Evolutionary conservation across 2,113 vertebrate genomes (phyloP).

Genomic region (Gopherus evgoodei): DNA sequence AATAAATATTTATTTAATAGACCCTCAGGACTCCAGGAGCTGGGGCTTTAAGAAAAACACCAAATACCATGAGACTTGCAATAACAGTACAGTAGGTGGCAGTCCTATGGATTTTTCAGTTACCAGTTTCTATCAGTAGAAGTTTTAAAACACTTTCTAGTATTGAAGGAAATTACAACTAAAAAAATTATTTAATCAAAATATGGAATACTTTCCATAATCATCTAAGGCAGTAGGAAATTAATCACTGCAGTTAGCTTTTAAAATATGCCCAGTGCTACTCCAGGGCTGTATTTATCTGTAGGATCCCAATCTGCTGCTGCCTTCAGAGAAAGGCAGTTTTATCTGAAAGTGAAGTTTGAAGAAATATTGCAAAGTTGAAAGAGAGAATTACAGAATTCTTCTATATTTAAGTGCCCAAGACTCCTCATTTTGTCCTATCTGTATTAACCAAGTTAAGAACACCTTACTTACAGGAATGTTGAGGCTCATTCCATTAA

Average conservation of each 20-base stretch:
- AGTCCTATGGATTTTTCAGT: background rate
- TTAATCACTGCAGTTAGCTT: background rate
- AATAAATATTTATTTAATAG: background rate
- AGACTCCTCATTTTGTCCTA: background rate
- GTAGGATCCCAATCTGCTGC: background rate
- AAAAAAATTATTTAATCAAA: background rate
- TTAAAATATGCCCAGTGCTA: accelerated
- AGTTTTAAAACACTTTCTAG: background rate
- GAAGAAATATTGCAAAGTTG: background rate
- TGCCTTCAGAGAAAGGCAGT: background rate
- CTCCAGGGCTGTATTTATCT: background rate
- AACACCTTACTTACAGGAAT: accelerated
- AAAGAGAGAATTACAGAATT: background rate
- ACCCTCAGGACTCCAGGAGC: background rate
- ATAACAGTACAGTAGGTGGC: background rate
- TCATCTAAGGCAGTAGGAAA: background rate
- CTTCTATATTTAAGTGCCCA: background rate
- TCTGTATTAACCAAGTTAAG: background rate
- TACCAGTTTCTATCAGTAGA: background rate
- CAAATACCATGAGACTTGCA: background rate
- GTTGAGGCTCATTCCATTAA: background rate
- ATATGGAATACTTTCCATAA: background rate
- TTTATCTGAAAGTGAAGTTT: background rate
- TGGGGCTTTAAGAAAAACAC: background rate
- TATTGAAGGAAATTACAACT: background rate